Base-by-base conservation (phyloP, 2,797 vertebrate species). In the Silurus aristotelis region DNA sequence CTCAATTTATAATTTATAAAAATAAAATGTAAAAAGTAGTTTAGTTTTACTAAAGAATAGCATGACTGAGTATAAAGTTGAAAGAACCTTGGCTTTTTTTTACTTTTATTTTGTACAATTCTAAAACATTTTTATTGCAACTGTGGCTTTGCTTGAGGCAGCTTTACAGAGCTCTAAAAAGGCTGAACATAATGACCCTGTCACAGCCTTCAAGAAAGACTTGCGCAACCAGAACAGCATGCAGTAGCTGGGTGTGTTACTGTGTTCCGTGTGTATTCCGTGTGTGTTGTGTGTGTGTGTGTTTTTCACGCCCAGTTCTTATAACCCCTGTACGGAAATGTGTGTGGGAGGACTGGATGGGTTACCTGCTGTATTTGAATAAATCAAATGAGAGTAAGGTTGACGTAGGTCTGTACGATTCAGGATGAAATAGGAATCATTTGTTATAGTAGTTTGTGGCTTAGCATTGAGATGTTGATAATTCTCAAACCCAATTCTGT, bases 181-280 rank as follows among this genome's bases (percentile, higher is more conserved):
- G 7, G 48, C 80, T 86, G 8, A 84, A 85, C 52, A 73, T 71
- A 83, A 86, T 87, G 56, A 80, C 67, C 58, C 71, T 81, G 63
- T 78, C 64, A 71, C 75, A 83, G 73, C 58, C 56, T 83, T 70
- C 70, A 61, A 70, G 68, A 85, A 63, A 83, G 66, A 85, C 56
- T 85, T 83, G 31, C 58, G 43, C 73, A 89, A 86, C 72, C 81
- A 86, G 86, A 64, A 86, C 68, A 84, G 84, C 84, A 76, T 86
- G 85, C 61, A 61, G 84, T 85, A 84, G 43, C n/a, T 84, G 80
- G 82, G 61, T 81, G 86, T 87, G 71, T 72, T 85, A 63, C 27
- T 25, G 25, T 79, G 43, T 55, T 15, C 12, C 9, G 6, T 56
- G 38, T 76, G n/a, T 76, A 48, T 76, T 52, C 48, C 48, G 73